Evolutionary conservation across 2,797 vertebrate genomes (phyloP).

Genomic region (Gymnothorax javanicus): DNA sequence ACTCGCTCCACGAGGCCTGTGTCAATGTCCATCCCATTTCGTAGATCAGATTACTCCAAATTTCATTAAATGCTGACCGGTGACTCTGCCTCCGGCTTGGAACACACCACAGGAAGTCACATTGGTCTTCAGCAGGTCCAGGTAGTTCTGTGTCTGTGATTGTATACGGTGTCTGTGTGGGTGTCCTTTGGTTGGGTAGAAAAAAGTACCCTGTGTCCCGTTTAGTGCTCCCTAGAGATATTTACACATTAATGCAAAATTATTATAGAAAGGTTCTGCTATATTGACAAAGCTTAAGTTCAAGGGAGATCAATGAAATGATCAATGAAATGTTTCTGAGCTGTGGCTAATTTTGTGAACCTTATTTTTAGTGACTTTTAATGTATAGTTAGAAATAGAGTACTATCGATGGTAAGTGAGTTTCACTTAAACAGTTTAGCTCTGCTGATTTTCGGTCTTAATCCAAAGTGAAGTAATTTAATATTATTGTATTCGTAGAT

Average conservation of each 20-base stretch:
- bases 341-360: background rate
- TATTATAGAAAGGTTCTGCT: background rate
- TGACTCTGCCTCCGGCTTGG: conserved; percentile 31
- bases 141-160: background rate
- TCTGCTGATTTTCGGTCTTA: background rate
- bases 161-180: background rate
- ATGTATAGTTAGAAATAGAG: background rate
- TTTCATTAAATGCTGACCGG: conserved; percentile 57
- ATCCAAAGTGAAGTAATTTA: background rate
- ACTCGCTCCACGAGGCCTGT: conserved; percentile 55
- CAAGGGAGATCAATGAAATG: background rate
- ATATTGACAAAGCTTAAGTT: background rate
- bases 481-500: background rate
- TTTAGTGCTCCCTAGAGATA: conserved; percentile 22
- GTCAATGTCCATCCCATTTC: conserved; percentile 47
- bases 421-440: background rate
- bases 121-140: background rate
- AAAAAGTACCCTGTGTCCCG: conserved; percentile 12
- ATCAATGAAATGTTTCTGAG: background rate
- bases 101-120: conserved; percentile 16
- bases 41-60: conserved; percentile 69
- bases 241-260: background rate
- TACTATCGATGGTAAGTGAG: background rate
- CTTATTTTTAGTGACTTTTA: background rate
- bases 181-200: background rate